phyloP scores from a whole-genome alignment of 2,888 invertebrate genomes.

The Ernsta delagoae region DNA sequence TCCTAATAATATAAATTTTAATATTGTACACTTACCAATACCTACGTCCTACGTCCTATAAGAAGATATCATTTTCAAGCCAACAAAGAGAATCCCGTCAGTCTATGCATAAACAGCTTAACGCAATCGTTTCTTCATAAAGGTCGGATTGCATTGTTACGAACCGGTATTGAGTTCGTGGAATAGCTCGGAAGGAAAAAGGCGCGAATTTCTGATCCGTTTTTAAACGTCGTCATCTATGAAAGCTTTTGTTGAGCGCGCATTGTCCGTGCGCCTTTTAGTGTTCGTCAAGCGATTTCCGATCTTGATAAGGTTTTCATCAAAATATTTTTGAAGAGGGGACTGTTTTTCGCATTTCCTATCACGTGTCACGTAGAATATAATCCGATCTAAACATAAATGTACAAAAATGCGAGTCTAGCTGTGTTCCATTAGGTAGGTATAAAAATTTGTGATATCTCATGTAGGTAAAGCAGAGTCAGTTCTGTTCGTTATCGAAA shows the following conservation, averaged over 20 bases:
- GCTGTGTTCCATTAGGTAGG: too few relatives aligned
- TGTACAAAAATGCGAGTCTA: too few relatives aligned
- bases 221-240: slow-evolving; percentile 41
- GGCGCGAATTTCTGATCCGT: slow-evolving; percentile 43
- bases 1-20: too few relatives aligned
- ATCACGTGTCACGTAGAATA: background rate
- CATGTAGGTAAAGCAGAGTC: too few relatives aligned
- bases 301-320: slow-evolving; percentile 37
- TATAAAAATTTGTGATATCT: too few relatives aligned
- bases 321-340: slow-evolving; percentile 21
- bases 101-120: slow-evolving; percentile 9
- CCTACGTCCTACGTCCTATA: too few relatives aligned
- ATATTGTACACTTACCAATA: too few relatives aligned
- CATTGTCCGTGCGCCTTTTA: slow-evolving; percentile 42
- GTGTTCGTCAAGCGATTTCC: slow-evolving; percentile 23
- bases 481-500: too few relatives aligned
- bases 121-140: slow-evolving; percentile 63
- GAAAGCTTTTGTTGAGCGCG: slow-evolving; percentile 44
- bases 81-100: too few relatives aligned
- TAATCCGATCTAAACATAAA: background rate
- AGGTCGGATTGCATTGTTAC: slow-evolving; percentile 67
- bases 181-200: slow-evolving; percentile 65
- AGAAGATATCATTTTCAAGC: too few relatives aligned
- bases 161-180: slow-evolving; percentile 54
- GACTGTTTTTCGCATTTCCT: background rate